A percentile compares a stretch with the other conserved stretches of the same genome.
Evolutionary conservation across 2,888 invertebrate genomes (phyloP).

Genomic region (Cephus sareptanus): DNA sequence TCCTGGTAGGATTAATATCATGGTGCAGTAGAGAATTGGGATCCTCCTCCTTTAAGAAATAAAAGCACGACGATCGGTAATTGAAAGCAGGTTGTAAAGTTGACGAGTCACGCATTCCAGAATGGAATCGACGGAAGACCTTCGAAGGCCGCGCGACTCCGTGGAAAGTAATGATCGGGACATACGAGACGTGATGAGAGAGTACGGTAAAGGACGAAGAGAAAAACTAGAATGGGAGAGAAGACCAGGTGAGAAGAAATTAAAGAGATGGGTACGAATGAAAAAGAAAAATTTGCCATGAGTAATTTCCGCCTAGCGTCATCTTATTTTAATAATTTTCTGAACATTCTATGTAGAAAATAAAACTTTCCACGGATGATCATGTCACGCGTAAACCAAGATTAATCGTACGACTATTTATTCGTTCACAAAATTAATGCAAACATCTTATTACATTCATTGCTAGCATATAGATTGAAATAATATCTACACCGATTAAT

Average conservation of each 20-base stretch:
- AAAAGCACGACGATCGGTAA: conserved; percentile 40
- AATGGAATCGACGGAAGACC: conserved; percentile 7
- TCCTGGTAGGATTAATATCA: not conserved
- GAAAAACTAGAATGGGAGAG: not conserved
- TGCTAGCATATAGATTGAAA: not conserved
- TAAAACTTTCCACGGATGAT: not conserved
- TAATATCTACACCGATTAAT: not conserved
- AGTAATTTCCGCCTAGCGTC: not conserved
- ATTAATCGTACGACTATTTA: not conserved
- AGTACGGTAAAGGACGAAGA: not conserved
- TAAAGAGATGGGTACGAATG: not conserved
- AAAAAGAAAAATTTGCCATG: not conserved
- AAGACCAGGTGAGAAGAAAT: not conserved
- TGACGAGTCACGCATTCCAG: conserved; percentile 49
- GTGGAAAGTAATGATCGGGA: not conserved
- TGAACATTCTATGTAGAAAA: not conserved
- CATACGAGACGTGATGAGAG: not conserved
- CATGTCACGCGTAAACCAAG: not conserved
- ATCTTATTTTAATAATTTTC: not conserved
- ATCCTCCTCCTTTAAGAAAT: not conserved
- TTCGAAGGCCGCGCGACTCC: conserved; percentile 17
- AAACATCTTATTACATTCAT: not conserved
- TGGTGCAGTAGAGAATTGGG: not conserved
- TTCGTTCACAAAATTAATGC: not conserved
- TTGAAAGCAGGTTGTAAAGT: conserved; percentile 50